phyloP scores from a whole-genome alignment of 2,797 vertebrate species.

The Paedocypris micromegethes region DNA sequence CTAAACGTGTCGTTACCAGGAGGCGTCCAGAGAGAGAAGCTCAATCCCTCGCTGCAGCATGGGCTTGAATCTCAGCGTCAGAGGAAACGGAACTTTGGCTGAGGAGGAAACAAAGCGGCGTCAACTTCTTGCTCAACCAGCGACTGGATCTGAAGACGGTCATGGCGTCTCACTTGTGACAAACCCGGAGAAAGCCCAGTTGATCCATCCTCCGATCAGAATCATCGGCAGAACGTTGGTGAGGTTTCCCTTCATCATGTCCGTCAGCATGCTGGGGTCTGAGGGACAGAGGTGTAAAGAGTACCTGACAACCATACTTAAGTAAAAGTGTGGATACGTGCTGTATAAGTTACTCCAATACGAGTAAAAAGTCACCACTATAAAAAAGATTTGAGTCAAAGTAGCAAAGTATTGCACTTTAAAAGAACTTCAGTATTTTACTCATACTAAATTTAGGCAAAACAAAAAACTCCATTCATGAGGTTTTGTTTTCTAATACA shows the following conservation, averaged over 20 bases:
- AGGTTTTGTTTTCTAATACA: too few relatives aligned
- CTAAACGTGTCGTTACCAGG: slow-evolving; percentile 59
- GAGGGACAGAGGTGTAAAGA: slow-evolving; percentile 2
- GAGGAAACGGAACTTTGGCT: slow-evolving; percentile 83
- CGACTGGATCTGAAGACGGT: not conserved
- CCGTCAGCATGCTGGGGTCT: slow-evolving; percentile 79
- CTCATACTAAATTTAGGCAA: too few relatives aligned
- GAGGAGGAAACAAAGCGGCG: slow-evolving; percentile 3
- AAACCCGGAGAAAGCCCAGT: slow-evolving; percentile 84
- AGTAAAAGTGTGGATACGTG: too few relatives aligned
- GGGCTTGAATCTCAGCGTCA: slow-evolving; percentile 80
- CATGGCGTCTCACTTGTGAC: slow-evolving; percentile 71
- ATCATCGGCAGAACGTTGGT: slow-evolving; percentile 83
- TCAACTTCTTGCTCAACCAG: not conserved
- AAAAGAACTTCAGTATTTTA: too few relatives aligned
- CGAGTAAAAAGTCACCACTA: too few relatives aligned
- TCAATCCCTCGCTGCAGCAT: slow-evolving; percentile 81
- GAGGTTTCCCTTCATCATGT: slow-evolving; percentile 85
- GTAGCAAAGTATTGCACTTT: too few relatives aligned
- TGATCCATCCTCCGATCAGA: slow-evolving; percentile 82
- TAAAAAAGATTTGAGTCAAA: too few relatives aligned
- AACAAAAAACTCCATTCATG: too few relatives aligned
- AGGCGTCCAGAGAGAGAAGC: slow-evolving; percentile 76
- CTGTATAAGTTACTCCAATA: too few relatives aligned
- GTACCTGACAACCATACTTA: too few relatives aligned